Evolutionary conservation across 2,888 invertebrate species (phyloP).

Genomic region (Drosophila nr. perissopoda): DNA sequence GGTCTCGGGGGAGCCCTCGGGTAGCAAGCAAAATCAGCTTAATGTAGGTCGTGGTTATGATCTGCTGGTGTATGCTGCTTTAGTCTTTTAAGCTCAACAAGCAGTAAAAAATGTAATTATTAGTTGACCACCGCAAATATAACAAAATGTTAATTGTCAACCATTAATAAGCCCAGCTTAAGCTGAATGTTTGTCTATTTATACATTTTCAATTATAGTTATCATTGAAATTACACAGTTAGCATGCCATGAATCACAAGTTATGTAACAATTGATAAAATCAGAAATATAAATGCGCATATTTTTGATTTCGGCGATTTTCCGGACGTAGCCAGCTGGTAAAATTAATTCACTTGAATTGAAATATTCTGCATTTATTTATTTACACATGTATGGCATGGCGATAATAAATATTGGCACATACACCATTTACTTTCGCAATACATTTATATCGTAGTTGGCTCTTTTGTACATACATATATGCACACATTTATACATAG

Average conservation of each 20-base stretch:
- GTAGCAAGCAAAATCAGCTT: slow-evolving; percentile 24
- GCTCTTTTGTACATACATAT: background rate
- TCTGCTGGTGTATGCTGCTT: background rate
- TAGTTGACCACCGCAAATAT: slow-evolving; percentile 34
- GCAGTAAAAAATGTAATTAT: slow-evolving; percentile 30
- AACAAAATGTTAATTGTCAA: slow-evolving; percentile 24
- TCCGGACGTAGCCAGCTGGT: slow-evolving; percentile 40
- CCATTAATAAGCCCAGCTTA: slow-evolving; percentile 9
- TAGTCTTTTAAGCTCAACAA: slow-evolving; percentile 3
- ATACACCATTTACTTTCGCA: slow-evolving; percentile 59
- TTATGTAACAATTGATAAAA: slow-evolving; percentile 28
- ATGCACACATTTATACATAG: slow-evolving; percentile 9
- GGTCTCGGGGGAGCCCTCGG: slow-evolving; percentile 20
- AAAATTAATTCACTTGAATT: slow-evolving; percentile 68
- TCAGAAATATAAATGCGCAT: slow-evolving; percentile 19
- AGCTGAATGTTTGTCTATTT: slow-evolving; percentile 23
- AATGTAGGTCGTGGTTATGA: slow-evolving; percentile 67
- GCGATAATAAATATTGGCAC: slow-evolving; percentile 59
- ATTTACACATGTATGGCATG: slow-evolving; percentile 48
- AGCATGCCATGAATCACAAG: slow-evolving; percentile 15
- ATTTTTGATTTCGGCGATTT: slow-evolving; percentile 33
- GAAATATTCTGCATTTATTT: slow-evolving; percentile 62
- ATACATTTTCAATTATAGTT: slow-evolving; percentile 55
- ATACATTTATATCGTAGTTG: slow-evolving; percentile 5
- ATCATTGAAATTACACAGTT: slow-evolving; percentile 25